Conservation (phyloP, 2,888 invertebrate genomes). For the Pristionchus japonicus region DNA sequence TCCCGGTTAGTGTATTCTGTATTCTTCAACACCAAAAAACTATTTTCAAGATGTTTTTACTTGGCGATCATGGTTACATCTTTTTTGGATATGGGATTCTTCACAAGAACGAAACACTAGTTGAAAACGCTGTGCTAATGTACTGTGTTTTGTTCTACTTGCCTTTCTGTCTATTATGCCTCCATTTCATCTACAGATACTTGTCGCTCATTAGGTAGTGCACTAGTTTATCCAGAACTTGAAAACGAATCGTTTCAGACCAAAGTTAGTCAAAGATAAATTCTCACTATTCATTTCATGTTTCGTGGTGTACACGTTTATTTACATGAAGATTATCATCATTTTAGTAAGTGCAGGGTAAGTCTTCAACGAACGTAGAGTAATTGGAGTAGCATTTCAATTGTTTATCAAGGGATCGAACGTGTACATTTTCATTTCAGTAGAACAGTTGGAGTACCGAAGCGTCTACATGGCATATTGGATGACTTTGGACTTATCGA, state of each 20-base stretch:
- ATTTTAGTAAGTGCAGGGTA: background rate
- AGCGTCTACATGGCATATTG: background rate
- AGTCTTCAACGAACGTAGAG: background rate
- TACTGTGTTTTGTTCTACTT: background rate
- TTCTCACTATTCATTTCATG: background rate
- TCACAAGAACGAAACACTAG: background rate
- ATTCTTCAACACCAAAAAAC: too few relatives aligned
- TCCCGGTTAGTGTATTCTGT: background rate
- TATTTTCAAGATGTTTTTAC: background rate
- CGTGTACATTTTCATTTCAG: background rate
- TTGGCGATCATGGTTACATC: background rate
- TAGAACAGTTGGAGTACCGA: background rate
- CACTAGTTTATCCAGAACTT: background rate
- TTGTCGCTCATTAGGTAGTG: background rate
- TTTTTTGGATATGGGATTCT: background rate
- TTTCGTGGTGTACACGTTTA: background rate
- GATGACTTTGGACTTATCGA: background rate
- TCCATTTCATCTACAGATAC: background rate
- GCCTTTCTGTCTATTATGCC: background rate
- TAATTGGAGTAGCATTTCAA: too few relatives aligned
- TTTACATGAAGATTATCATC: too few relatives aligned
- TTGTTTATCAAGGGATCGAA: too few relatives aligned
- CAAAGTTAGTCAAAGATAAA: background rate
- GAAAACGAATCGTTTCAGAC: background rate
- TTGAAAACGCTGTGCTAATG: background rate